These are phyloP conservation scores for Rhabdomys pumilio DNA, from an alignment of 2,797 vertebrate genomes.

Conservation along the genomic window DNA sequence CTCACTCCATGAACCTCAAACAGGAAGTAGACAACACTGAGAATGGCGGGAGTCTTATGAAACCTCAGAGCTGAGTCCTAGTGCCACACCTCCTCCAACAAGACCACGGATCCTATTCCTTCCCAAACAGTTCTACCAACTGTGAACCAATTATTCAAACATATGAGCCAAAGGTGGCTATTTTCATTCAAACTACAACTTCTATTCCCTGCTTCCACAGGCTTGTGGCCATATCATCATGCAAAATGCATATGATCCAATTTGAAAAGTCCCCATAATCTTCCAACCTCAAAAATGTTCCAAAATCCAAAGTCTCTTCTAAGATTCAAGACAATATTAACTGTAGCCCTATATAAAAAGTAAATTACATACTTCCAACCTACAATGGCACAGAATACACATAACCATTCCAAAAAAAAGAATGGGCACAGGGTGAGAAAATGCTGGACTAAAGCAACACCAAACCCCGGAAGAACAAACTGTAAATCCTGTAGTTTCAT, in stretches of 20 bases:
- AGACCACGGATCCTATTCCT: not conserved
- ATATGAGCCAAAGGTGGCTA: not conserved
- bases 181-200: not conserved
- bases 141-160: not conserved
- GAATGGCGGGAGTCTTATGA: not conserved
- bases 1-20: not conserved
- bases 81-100: not conserved
- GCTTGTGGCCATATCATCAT: not conserved
- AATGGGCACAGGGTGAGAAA: too few species aligned
- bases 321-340: not conserved
- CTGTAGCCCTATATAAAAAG: not conserved
- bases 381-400: not conserved
- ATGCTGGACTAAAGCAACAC: too few species aligned
- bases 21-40: not conserved
- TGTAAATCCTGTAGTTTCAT: too few species aligned
- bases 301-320: not conserved
- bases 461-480: too few species aligned
- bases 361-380: not conserved
- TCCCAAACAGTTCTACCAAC: not conserved
- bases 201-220: not conserved
- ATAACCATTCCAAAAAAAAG: not conserved
- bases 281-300: not conserved
- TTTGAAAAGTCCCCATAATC: not conserved
- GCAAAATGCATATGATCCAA: not conserved
- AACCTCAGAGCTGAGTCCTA: not conserved